Percentiles rank a stretch among this genome's conserved stretches.
phyloP scores from a whole-genome alignment of 2,797 vertebrate species.

The Mormyrops attenuatus region DNA sequence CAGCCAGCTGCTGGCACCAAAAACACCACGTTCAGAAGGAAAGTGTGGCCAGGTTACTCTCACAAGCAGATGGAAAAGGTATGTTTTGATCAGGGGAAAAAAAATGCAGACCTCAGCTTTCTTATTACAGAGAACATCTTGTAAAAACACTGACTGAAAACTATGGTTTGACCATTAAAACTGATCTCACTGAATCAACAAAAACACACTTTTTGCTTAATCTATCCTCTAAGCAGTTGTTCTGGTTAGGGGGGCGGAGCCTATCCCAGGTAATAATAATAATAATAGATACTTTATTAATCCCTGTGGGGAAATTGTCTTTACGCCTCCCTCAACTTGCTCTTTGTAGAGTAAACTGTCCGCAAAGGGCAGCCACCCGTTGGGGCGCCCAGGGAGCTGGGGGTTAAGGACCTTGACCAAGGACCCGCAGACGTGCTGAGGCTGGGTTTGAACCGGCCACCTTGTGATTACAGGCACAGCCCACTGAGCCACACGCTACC shows the following conservation, averaged over 20 bases:
- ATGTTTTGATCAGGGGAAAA: neutral
- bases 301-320: too few species aligned
- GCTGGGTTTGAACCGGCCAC: too few species aligned
- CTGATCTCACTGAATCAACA: neutral
- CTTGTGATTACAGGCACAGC: too few species aligned
- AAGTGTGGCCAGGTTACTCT: neutral
- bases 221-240: neutral
- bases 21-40: conserved; percentile 12
- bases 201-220: neutral
- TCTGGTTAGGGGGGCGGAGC: neutral
- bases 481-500: too few species aligned
- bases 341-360: too few species aligned
- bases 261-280: neutral
- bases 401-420: too few species aligned
- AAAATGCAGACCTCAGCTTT: neutral
- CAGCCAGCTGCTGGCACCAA: conserved; percentile 60
- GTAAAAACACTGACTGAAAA: neutral
- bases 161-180: neutral
- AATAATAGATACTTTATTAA: too few species aligned
- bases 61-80: neutral
- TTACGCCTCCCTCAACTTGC: too few species aligned
- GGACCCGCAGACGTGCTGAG: too few species aligned
- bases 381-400: too few species aligned
- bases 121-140: neutral
- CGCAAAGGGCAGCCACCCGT: too few species aligned